These are phyloP conservation scores for Bedellia somnulentella DNA, from an alignment of 2,888 invertebrate species.

Conservation along the genomic window DNA sequence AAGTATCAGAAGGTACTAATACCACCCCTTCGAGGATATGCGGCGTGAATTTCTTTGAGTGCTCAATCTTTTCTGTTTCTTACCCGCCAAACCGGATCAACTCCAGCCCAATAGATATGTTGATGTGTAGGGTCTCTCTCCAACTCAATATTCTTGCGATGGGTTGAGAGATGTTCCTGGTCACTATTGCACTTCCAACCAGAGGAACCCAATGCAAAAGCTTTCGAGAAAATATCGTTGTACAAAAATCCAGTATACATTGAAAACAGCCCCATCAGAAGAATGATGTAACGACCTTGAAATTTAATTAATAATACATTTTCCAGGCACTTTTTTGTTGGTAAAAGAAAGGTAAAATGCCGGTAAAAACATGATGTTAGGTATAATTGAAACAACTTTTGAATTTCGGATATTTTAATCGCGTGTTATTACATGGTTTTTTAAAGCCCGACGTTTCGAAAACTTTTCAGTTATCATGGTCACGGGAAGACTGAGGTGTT, in stretches of 20 bases:
- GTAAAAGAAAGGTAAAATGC: too few species aligned
- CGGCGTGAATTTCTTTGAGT: too few species aligned
- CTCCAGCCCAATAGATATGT: slow-evolving; percentile 76
- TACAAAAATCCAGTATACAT: slow-evolving; percentile 96
- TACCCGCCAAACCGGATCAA: slow-evolving; percentile 74
- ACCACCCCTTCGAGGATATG: too few species aligned
- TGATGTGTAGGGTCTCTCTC: slow-evolving; percentile 63
- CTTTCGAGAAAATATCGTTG: slow-evolving; percentile 93
- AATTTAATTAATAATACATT: too few species aligned
- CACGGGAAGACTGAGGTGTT: too few species aligned
- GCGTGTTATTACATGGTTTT: too few species aligned
- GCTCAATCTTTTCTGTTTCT: slow-evolving; percentile 6
- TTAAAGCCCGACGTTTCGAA: too few species aligned
- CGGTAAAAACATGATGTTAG: too few species aligned
- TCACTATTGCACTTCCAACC: slow-evolving; percentile 66
- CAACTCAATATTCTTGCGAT: slow-evolving; percentile 21
- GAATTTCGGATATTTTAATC: too few species aligned
- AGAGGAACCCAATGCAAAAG: slow-evolving; percentile 74
- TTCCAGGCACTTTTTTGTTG: too few species aligned
- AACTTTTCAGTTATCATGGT: too few species aligned
- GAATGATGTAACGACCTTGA: slow-evolving; percentile 89
- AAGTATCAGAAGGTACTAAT: background rate
- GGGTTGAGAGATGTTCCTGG: slow-evolving; percentile 9
- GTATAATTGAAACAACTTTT: too few species aligned
- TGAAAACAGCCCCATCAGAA: slow-evolving; percentile 93